Base-by-base conservation (phyloP, 2,797 vertebrate genomes). In the Aphelocoma californica region DNA sequence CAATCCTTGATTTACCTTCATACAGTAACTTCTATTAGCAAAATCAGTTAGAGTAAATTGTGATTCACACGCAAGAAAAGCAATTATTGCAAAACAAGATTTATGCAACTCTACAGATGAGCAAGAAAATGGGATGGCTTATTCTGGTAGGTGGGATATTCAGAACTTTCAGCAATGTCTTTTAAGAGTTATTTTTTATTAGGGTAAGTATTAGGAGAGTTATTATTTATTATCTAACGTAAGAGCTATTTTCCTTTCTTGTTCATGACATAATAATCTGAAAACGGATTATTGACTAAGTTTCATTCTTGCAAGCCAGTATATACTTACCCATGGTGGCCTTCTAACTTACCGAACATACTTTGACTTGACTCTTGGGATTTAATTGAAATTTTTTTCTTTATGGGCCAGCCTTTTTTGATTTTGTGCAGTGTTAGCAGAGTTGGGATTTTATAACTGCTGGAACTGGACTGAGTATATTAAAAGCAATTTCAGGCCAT, bases 401-500 rank as follows among this genome's bases (percentile, higher is more conserved):
- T 72, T 81, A 83, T 57, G n/a, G n/a, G 5, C 32, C 28, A 84
- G 18, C 3, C n/a, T 78, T 88, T 81, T 86, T 29, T 8, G 29
- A 4, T 81, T 93, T 93, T 80, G 77, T 92, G 70, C 80, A 40
- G 34, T 29, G 66, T 79, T 93, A 88, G 54, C 81, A 90, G 69
- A 92, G 26, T 36, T 86, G 71, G 24, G 23, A 48, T 90, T 91
- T 91, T 90, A 84, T 81, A 86, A 88, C 48, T 88, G 47, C 73
- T 80, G 47, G 34, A 94, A 88, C 58, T 25, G 85, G 70, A 70
- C 48, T 64, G 60, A 88, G 45, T 90, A 40, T 73, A 88, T 67
- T 70, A 88, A 95, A 84, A 95, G 77, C 62, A 74, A 94, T 95
- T 93, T 91, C 42, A 87, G 58, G 29, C 54, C 71, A 90, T 95